Evolutionary conservation across 2,888 invertebrate genomes (phyloP), one percentile per base, ranked within the genome.

Genomic region (Ormyrus thymus): DNA sequence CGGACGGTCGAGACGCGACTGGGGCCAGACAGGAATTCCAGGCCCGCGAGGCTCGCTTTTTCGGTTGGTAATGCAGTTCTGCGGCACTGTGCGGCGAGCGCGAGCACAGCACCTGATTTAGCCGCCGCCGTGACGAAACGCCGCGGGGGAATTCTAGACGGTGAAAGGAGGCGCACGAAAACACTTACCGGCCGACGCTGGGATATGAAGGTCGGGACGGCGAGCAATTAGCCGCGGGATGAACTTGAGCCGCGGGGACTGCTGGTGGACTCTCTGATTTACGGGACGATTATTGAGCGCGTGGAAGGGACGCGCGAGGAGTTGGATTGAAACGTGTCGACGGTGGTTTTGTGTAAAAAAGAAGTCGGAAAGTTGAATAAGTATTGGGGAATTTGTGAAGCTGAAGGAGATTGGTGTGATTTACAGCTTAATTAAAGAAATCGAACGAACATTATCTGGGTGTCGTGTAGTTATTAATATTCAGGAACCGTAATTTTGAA

Each of bases 31-130:
- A 71, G 66, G 77, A 77, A 80, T 80, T 80, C 75, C 53, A 66
- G 11, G 4, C 45, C 13, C 8, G 15, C 29, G 48, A 45, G 43
- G 62, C 50, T n/a, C 50, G 43, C n/a, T 5, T 45, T 61, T 68
- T 61, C 80, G 69, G 76, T 80, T 69, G 80, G 80, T 71, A 80
- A 74, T 66, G 71, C 58, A 80, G 77, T 56, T 80, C 29, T 11
- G 13, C 72, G 55, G 29, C 29, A 29, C 29, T 29, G 29, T 4
- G 29, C 1, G 29, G 29, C 29, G 29, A 29, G 29, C 29, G 29
- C 29, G 1, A 1, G 29, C 29, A 29, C 29, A 29, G 29, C 29
- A 29, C 29, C 29, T 29, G 29, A 29, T 29, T 29, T 29, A 29
- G 29, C 29, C 29, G 1, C 29, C 1, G 29, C 29, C 8, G 62